Evolutionary conservation across 2,888 invertebrate genomes (phyloP).

Genomic region (Drosophila neotestacea): DNA sequence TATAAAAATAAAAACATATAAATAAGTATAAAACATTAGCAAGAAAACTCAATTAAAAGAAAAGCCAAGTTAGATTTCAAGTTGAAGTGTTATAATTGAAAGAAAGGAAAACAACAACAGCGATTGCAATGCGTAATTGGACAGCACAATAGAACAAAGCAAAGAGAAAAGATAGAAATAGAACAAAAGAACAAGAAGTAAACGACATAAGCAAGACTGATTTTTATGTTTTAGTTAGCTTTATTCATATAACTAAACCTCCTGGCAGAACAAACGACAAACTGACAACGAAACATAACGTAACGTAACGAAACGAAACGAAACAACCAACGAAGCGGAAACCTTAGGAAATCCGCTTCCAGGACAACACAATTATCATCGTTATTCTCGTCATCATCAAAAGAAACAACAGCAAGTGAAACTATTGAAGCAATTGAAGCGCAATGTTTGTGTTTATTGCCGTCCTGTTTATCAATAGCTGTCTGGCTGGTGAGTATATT

Average conservation of each 20-base stretch:
- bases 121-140: constrained; percentile 52
- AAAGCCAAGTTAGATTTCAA: constrained; percentile 34
- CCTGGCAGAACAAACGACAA: constrained; percentile 6
- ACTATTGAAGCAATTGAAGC: constrained; percentile 52
- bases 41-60: constrained; percentile 4
- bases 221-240: constrained; percentile 80
- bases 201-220: constrained; percentile 79
- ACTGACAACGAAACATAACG: constrained; percentile 20
- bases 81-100: constrained; percentile 18
- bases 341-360: constrained; percentile 60
- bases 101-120: constrained; percentile 3
- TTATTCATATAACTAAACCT: constrained; percentile 43
- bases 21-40: constrained; percentile 29
- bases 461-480: constrained; percentile 84
- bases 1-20: constrained; percentile 64
- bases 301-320: constrained; percentile 12
- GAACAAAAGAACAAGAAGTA: constrained; percentile 15
- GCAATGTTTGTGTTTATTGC: constrained; percentile 84
- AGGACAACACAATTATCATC: constrained; percentile 36
- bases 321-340: constrained; percentile 48
- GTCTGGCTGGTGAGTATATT: constrained; percentile 85
- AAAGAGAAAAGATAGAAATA: constrained; percentile 1
- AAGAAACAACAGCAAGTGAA: constrained; percentile 32
- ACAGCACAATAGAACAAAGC: constrained; percentile 23
- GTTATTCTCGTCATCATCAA: constrained; percentile 13